Conservation (phyloP, 2,113 vertebrate species). For the Hippocampus zosterae region DNA sequence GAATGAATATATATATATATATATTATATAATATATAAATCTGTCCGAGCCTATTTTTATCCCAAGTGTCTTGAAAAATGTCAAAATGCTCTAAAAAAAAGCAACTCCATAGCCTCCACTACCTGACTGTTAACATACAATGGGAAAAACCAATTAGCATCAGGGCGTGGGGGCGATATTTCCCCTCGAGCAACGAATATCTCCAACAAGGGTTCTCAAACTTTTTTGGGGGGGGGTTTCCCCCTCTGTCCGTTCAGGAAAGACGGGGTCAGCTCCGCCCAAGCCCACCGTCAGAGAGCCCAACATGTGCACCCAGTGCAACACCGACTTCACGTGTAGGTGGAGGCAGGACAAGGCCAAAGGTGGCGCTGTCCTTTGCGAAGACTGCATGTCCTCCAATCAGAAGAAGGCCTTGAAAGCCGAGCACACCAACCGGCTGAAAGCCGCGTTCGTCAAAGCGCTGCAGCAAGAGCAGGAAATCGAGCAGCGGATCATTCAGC, state of each 20-base stretch:
- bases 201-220: not conserved
- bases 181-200: too few species aligned
- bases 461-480: conserved; percentile 98
- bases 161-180: too few species aligned
- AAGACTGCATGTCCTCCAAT: conserved; percentile 92
- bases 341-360: conserved; percentile 93
- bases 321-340: conserved; percentile 96
- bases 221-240: not conserved
- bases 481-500: conserved; percentile 89
- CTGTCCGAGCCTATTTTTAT: too few species aligned
- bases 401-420: conserved; percentile 93
- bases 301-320: conserved; percentile 87
- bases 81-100: too few species aligned
- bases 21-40: too few species aligned
- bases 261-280: conserved; percentile 51
- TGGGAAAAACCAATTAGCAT: too few species aligned
- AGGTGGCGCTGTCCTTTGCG: conserved; percentile 84
- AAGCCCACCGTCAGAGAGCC: conserved; percentile 74
- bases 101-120: too few species aligned
- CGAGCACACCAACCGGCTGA: conserved; percentile 92
- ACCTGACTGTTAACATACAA: too few species aligned
- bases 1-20: too few species aligned
- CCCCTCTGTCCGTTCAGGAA: conserved; percentile 41
- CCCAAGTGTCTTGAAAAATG: too few species aligned
- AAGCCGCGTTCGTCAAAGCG: conserved; percentile 93